phyloP scores from a whole-genome alignment of 2,888 invertebrate genomes.

The Bursaphelenchus okinawaensis region DNA sequence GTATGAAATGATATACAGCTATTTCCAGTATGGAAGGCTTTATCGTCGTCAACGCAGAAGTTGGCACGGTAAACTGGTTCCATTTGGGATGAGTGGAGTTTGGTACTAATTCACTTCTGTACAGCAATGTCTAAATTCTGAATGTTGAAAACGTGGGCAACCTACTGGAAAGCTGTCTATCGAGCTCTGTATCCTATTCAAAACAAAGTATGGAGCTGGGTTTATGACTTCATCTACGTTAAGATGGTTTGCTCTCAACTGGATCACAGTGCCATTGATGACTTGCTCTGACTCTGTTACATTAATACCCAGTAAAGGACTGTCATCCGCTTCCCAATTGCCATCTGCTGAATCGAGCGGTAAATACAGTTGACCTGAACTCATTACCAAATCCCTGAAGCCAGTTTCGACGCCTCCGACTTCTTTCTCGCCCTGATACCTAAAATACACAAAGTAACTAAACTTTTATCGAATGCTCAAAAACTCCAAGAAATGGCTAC shows the following conservation, averaged over 20 bases:
- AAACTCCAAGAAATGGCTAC: too few relatives aligned
- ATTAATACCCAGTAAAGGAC: conserved; percentile 17
- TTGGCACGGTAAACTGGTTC: conserved; percentile 39
- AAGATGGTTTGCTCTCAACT: conserved; percentile 34
- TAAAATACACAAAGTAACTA: neutral
- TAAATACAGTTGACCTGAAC: neutral
- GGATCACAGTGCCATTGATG: conserved; percentile 26
- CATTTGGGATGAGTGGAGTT: conserved; percentile 29
- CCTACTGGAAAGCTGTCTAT: conserved; percentile 4
- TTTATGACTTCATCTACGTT: conserved; percentile 26
- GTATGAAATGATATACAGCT: conserved; percentile 38
- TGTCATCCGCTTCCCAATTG: conserved; percentile 17
- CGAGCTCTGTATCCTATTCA: conserved; percentile 27
- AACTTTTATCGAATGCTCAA: neutral
- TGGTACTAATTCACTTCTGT: conserved; percentile 31
- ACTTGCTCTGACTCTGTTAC: conserved; percentile 7
- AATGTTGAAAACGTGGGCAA: neutral
- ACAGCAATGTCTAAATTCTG: conserved; percentile 25
- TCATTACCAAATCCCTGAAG: neutral
- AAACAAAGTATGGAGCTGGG: conserved; percentile 33
- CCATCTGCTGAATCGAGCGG: neutral
- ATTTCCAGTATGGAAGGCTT: conserved; percentile 36
- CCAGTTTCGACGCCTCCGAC: neutral
- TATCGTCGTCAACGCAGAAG: conserved; percentile 37
- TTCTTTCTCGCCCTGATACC: neutral